Evolutionary conservation across 1,140 invertebrate species (phyloP).

Genomic region (Papilio machaon): DNA sequence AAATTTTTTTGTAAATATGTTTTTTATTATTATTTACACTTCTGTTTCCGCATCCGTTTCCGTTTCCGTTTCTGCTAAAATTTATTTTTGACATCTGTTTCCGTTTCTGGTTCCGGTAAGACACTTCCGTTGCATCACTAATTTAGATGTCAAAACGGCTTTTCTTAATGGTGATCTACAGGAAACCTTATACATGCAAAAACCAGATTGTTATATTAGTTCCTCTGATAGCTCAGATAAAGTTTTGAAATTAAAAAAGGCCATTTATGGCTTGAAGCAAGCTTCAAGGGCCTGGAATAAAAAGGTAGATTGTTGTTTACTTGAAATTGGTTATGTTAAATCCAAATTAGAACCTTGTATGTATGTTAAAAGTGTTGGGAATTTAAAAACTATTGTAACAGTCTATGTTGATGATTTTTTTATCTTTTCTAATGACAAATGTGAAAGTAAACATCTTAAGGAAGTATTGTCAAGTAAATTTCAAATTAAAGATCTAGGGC

Average conservation of each 20-base stretch:
- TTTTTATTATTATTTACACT: too few relatives aligned
- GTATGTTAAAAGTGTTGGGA: conserved; percentile 51
- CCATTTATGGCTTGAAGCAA: conserved; percentile 48
- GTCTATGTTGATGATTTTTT: conserved; percentile 70
- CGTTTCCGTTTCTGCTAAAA: too few relatives aligned
- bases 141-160: conserved; percentile 61
- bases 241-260: conserved; percentile 44
- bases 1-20: too few relatives aligned
- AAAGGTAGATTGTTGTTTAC: conserved; percentile 47
- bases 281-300: conserved; percentile 45
- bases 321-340: conserved; percentile 49
- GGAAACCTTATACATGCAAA: conserved; percentile 65
- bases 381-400: conserved; percentile 51
- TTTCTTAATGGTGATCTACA: conserved; percentile 70
- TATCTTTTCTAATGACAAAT: conserved; percentile 55
- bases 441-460: conserved; percentile 35
- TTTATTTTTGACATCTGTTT: too few relatives aligned
- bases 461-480: conserved; percentile 37
- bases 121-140: too few relatives aligned
- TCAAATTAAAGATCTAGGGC: conserved; percentile 45
- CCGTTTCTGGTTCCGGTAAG: too few relatives aligned
- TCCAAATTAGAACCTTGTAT: conserved; percentile 61
- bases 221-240: conserved; percentile 25
- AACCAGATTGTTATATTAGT: conserved; percentile 36
- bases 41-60: too few relatives aligned